Conservation (phyloP, 2,113 vertebrate species). For the Protobothrops flavoviridis region DNA sequence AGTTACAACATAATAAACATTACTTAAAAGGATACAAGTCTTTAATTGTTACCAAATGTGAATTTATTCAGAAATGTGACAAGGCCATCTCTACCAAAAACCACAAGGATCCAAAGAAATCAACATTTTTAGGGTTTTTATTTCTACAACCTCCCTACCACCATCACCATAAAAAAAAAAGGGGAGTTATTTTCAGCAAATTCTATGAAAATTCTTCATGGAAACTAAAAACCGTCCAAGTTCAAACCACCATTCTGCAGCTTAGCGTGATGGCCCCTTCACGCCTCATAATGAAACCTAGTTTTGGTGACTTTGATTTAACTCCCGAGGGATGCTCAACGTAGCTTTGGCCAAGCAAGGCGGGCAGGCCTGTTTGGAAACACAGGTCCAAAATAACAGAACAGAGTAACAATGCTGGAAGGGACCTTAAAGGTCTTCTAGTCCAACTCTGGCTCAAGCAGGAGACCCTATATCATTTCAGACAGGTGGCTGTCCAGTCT, state of each 20-base stretch:
- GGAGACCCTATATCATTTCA: not conserved
- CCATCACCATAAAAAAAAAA: not conserved
- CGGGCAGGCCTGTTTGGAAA: not conserved
- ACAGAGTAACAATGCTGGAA: not conserved
- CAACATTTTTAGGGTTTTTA: constrained; percentile 41
- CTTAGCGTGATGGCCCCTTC: not conserved
- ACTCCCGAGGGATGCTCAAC: not conserved
- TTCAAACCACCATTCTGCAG: not conserved
- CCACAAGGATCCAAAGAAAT: constrained; percentile 49
- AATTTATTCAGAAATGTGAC: constrained; percentile 45
- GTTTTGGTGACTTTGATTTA: not conserved
- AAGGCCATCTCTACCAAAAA: constrained; percentile 31
- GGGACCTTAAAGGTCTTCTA: not conserved
- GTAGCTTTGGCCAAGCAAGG: not conserved
- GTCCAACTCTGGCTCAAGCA: not conserved
- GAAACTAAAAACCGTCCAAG: not conserved
- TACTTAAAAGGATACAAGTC: constrained; percentile 56
- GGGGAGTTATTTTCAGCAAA: constrained; percentile 31
- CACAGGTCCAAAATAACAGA: too few relatives aligned
- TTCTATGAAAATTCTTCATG: constrained; percentile 42
- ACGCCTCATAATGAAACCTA: not conserved
- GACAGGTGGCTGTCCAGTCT: not conserved
- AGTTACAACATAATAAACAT: constrained; percentile 52
- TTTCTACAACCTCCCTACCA: constrained; percentile 32
- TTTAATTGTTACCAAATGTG: constrained; percentile 57